Conservation (phyloP, 2,888 invertebrate genomes). For the Volucella zonaria region DNA sequence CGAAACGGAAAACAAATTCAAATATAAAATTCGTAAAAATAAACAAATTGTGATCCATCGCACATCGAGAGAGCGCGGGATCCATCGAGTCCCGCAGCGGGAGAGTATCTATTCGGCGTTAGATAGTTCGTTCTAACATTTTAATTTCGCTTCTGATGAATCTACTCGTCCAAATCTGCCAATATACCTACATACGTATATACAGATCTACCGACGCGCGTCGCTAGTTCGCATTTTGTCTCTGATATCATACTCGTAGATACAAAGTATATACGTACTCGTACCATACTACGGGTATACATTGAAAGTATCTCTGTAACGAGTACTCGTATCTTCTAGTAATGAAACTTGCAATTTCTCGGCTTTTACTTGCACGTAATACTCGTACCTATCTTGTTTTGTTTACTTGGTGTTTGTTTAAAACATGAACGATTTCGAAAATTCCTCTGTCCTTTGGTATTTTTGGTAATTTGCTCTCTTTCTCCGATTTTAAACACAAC, state of each 20-base stretch:
- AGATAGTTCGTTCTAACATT: slow-evolving; percentile 13
- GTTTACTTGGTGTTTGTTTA: slow-evolving; percentile 47
- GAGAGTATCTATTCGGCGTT: slow-evolving; percentile 40
- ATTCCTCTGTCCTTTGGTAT: slow-evolving; percentile 17
- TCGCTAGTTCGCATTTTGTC: slow-evolving; percentile 22
- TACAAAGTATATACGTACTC: not conserved
- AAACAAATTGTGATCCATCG: slow-evolving; percentile 41
- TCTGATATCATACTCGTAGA: slow-evolving; percentile 21
- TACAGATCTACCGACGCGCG: slow-evolving; percentile 18
- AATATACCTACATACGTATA: no score
- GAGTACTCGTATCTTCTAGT: no score
- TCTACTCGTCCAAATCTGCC: no score
- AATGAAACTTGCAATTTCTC: slow-evolving; percentile 38
- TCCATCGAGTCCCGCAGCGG: slow-evolving; percentile 10
- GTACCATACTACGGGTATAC: not conserved
- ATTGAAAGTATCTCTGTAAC: not conserved
- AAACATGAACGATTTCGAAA: slow-evolving; percentile 38
- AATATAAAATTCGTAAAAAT: slow-evolving; percentile 39
- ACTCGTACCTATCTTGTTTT: slow-evolving; percentile 9
- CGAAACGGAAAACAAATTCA: slow-evolving; percentile 33
- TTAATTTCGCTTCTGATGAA: slow-evolving; percentile 12
- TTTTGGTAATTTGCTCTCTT: slow-evolving; percentile 30
- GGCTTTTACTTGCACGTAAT: not conserved
- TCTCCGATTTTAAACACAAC: slow-evolving; percentile 29
- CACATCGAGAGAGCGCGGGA: slow-evolving; percentile 3